Base-by-base conservation (phyloP, 2,888 invertebrate species). In the Mongoloraphidia duomilia region DNA sequence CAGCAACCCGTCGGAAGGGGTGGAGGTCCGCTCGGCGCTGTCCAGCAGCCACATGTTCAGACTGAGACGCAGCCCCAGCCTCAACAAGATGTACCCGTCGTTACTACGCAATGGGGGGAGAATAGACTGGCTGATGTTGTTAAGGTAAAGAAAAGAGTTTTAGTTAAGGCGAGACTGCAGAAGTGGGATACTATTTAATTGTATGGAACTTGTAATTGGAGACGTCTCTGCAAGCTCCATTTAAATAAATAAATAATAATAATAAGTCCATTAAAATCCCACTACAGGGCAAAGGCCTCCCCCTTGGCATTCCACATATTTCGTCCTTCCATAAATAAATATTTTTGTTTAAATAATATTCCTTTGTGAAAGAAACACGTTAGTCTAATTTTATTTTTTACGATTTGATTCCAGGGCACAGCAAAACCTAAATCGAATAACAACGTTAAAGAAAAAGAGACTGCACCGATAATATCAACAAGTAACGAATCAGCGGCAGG, bases 41-140 rank as follows among this genome's bases (percentile, higher is more conserved):
- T 60, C 50, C 59, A 56, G 50, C 53, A 53, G 37, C 58, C 66
- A 59, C 61, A 53, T 46, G 49, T 55, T 34, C 57, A 58, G 34
- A 53, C 65, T 52, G 57, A 61, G 52, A 44, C 56, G 49, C 47
- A 51, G 46, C 37, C 54, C 38, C 37, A 49, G 34, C 54, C 56
- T 53, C 63, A 63, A 55, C 63, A 66, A 52, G 26, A 26, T 26
- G 6, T 26, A 26, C 50, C 55, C 52, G 55, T 60, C 56, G 61
- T 50, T 50, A 60, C 59, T 39, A 45, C 55, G 39, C 59, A 56
- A 47, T 73, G 75, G 64, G 60, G 66, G 41, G 74, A 78, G 62
- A 79, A 74, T 64, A 79, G 84, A 63, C 72, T 86, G 60, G 79
- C 86, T 10, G 87, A 87, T 65, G 85, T 87, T 41, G 86, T 87